Base-by-base conservation (phyloP, 2,113 vertebrate genomes). In the Stictonetta naevosa region DNA sequence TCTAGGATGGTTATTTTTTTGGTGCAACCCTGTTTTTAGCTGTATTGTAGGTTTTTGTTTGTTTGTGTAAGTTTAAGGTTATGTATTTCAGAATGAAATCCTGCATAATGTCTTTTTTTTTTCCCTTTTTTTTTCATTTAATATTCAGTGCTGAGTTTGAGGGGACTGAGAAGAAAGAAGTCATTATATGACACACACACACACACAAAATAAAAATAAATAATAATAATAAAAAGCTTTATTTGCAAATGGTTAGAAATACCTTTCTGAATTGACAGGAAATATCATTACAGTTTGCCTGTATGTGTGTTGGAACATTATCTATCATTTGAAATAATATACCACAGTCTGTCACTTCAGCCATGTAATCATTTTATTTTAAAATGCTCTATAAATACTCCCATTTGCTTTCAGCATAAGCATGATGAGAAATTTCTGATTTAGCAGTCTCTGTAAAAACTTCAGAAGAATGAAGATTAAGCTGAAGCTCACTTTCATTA, bases 1-100 rank as follows among this genome's bases (percentile, higher is more conserved):
- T 63, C 40, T 91, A 50, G 29, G 82, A 40, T 62, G 8, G 6
- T 38, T 67, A 21, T 52, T 48, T 82, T 82, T 42, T 53, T 44
- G 5, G 6, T 76, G 7, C 59, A 62, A 64, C 29, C 8, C 8
- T 46, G 16, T 16, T 59, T 91, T 75, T 14, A 67, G 15, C 46
- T 58, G 17, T 6, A 25, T 7, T 46, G 7, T 3, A 6, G 8
- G 8, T 26, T 1, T 0, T 5, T 64, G 5, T 9, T 15, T 13
- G 31, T 40, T 44, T 67, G 64, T 62, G 46, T 0, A 78, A 50
- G 9, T 59, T 72, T 22, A 10, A 42, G 22, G 6, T 40, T 66
- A 36, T 21, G 12, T n/a, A 67, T 79, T 94, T 87, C 29, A 88
- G 15, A 60, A 16, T 64, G 38, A 88, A 82, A 85, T 33, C 22